A percentile compares a stretch with the other conserved stretches of the same genome.
Evolutionary conservation across 2,888 invertebrate genomes (phyloP).

Genomic region (Bhutanitis thaidina): DNA sequence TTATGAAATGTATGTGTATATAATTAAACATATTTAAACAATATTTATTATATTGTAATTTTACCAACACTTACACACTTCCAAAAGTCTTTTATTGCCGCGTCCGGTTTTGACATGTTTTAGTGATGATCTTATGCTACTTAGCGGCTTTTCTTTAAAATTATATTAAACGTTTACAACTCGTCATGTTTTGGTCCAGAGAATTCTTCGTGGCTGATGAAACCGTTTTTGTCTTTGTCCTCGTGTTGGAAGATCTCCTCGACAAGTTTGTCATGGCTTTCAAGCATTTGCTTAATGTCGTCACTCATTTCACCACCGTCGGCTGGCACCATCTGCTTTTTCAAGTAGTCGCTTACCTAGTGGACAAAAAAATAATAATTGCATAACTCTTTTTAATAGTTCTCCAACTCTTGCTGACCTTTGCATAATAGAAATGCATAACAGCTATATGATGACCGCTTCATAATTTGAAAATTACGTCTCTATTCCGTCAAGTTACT

Average conservation of each 20-base stretch:
- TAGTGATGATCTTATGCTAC: background rate
- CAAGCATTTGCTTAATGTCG: conserved; percentile 90
- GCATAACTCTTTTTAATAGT: too few relatives aligned
- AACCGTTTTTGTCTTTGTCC: conserved; percentile 97
- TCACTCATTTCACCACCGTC: conserved; percentile 86
- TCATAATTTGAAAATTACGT: too few relatives aligned
- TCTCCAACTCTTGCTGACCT: too few relatives aligned
- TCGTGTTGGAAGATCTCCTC: conserved; percentile 98
- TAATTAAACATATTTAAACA: background rate
- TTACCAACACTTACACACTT: conserved; percentile 15
- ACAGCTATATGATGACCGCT: too few relatives aligned
- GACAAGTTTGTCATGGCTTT: conserved; percentile 94
- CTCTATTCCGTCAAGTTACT: too few relatives aligned
- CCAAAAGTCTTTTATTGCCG: conserved; percentile 3
- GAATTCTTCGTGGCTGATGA: conserved; percentile 97
- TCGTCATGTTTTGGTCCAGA: conserved; percentile 99
- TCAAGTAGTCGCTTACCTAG: conserved; percentile 94
- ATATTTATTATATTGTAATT: background rate
- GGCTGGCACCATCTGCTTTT: conserved; percentile 93
- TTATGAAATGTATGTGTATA: too few relatives aligned
- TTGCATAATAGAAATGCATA: too few relatives aligned
- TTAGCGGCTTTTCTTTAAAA: conserved; percentile 21
- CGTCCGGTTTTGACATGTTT: background rate
- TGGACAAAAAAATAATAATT: background rate
- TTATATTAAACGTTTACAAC: conserved; percentile 80